These are phyloP conservation scores for Hemaris fuciformis DNA, from an alignment of 2,888 invertebrate genomes.

Conservation along the genomic window DNA sequence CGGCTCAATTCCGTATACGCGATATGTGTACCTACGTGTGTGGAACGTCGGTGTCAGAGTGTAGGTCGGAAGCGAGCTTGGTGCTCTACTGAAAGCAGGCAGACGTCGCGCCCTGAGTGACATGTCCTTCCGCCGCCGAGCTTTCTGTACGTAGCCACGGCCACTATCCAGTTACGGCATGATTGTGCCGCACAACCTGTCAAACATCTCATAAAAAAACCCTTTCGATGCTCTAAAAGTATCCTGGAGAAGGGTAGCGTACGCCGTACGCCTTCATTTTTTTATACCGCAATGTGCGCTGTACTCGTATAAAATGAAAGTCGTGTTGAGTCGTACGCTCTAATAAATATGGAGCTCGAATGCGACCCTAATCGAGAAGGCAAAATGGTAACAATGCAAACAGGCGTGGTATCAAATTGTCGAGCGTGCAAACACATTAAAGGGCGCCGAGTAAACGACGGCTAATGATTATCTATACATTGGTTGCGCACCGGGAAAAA, in stretches of 20 bases:
- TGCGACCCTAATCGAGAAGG: slow-evolving; percentile 78
- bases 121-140: slow-evolving; percentile 72
- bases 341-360: slow-evolving; percentile 77
- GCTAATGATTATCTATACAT: slow-evolving; percentile 75
- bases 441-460: slow-evolving; percentile 68
- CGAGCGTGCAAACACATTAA: slow-evolving; percentile 78
- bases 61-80: slow-evolving; percentile 68
- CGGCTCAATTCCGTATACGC: not conserved
- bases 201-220: slow-evolving; percentile 32
- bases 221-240: slow-evolving; percentile 20
- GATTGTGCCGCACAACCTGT: slow-evolving; percentile 30
- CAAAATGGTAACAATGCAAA: slow-evolving; percentile 78
- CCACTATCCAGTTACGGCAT: slow-evolving; percentile 46
- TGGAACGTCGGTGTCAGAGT: slow-evolving; percentile 59
- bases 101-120: slow-evolving; percentile 68
- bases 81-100: slow-evolving; percentile 67
- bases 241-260: slow-evolving; percentile 52
- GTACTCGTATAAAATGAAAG: slow-evolving; percentile 74
- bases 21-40: not conserved
- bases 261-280: slow-evolving; percentile 46
- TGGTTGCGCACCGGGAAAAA: slow-evolving; percentile 50
- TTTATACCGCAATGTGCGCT: slow-evolving; percentile 54
- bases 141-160: slow-evolving; percentile 47
- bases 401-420: slow-evolving; percentile 76
- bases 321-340: slow-evolving; percentile 73